These are phyloP conservation scores for Hyppa rectilinea DNA, from an alignment of 2,888 invertebrate genomes.

Conservation along the genomic window DNA sequence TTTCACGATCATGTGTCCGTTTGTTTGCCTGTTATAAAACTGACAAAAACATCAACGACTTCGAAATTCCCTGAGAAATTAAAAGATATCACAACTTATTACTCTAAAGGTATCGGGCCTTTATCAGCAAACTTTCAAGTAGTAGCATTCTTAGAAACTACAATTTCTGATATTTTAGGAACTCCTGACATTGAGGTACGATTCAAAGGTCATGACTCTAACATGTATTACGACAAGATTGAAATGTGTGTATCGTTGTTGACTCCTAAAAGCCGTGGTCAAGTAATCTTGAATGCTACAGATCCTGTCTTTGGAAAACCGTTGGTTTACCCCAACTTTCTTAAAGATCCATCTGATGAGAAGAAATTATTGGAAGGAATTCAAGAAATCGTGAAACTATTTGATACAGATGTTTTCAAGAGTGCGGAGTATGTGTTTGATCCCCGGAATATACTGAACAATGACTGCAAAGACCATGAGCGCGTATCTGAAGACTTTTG, in stretches of 20 bases:
- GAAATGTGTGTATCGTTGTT: slow-evolving; percentile 85
- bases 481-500: slow-evolving; percentile 85
- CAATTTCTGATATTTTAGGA: slow-evolving; percentile 81
- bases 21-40: slow-evolving; percentile 84
- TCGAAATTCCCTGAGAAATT: slow-evolving; percentile 83
- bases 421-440: slow-evolving; percentile 84
- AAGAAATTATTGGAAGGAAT: slow-evolving; percentile 85
- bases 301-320: slow-evolving; percentile 84
- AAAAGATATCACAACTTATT: slow-evolving; percentile 85
- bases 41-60: slow-evolving; percentile 81
- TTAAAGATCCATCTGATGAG: slow-evolving; percentile 82
- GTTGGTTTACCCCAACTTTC: slow-evolving; percentile 85
- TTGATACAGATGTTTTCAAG: slow-evolving; percentile 87
- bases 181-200: slow-evolving; percentile 87
- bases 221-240: slow-evolving; percentile 87
- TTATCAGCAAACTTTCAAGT: slow-evolving; percentile 88
- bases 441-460: slow-evolving; percentile 82
- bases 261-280: slow-evolving; percentile 86
- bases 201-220: slow-evolving; percentile 86
- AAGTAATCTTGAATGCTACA: slow-evolving; percentile 83
- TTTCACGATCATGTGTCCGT: slow-evolving; percentile 88
- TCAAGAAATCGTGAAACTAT: slow-evolving; percentile 83
- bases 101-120: slow-evolving; percentile 83
- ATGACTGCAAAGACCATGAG: slow-evolving; percentile 84
- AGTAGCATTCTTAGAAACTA: slow-evolving; percentile 83